These are phyloP conservation scores for Myzus persicae DNA, from an alignment of 1,140 invertebrate genomes.

Conservation along the genomic window DNA sequence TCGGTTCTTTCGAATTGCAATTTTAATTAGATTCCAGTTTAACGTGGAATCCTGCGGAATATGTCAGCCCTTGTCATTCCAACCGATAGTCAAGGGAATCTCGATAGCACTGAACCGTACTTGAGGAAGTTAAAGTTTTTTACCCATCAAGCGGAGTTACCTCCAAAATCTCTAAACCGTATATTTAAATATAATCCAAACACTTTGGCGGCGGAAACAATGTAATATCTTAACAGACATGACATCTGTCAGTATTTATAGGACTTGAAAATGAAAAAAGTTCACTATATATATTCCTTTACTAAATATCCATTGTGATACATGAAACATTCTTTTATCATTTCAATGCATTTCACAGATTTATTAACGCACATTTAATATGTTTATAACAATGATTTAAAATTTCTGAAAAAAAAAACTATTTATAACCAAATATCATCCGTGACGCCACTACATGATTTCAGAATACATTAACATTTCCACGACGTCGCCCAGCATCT, in stretches of 20 bases:
- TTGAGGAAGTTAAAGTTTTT: conserved; percentile 17
- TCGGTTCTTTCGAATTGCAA: not conserved
- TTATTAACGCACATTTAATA: not conserved
- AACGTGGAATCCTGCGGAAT: conserved; percentile 34
- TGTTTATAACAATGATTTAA: not conserved
- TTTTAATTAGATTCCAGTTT: conserved; percentile 52
- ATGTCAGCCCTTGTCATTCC: conserved; percentile 53
- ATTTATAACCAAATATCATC: not conserved
- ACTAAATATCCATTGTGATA: not conserved
- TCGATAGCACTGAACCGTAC: conserved; percentile 36
- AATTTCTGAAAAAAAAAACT: not conserved
- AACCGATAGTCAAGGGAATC: not conserved
- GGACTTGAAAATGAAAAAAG: not conserved
- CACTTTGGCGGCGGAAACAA: not conserved
- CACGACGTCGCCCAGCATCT: not conserved
- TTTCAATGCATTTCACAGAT: not conserved
- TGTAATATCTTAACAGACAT: not conserved
- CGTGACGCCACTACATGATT: not conserved
- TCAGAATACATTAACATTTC: conserved; percentile 5
- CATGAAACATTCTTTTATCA: not conserved
- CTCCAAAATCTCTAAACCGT: not conserved
- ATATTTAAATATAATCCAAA: conserved; percentile 18
- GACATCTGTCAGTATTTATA: not conserved
- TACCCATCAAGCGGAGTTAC: not conserved
- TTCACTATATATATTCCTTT: not conserved